Evolutionary conservation across 1,140 invertebrate genomes (phyloP).

Genomic region (Achatina immaculata): DNA sequence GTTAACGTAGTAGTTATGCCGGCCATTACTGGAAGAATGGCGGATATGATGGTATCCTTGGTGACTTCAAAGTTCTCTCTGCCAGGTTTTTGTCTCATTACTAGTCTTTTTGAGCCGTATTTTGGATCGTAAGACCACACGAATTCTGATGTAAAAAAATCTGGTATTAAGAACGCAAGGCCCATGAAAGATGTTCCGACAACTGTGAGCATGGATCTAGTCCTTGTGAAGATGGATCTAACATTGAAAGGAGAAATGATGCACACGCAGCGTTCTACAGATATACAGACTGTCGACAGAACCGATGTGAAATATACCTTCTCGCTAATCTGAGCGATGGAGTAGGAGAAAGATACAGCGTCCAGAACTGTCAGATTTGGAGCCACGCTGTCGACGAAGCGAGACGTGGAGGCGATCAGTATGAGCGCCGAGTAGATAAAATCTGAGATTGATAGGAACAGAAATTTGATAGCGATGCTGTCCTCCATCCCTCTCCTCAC

Average conservation of each 20-base stretch:
- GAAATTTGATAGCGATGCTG: not conserved
- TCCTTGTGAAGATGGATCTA: not conserved
- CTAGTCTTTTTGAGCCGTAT: not conserved
- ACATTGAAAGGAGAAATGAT: not conserved
- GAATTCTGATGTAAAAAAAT: not conserved
- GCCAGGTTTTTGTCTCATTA: not conserved
- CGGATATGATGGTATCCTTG: not conserved
- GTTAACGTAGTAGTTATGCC: not conserved
- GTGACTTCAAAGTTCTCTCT: not conserved
- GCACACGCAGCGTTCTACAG: not conserved
- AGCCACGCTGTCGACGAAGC: not conserved
- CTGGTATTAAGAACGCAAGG: not conserved
- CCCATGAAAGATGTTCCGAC: not conserved
- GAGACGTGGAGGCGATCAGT: not conserved
- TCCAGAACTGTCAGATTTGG: not conserved
- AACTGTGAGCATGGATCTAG: not conserved
- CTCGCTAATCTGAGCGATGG: not conserved
- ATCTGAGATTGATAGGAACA: not conserved
- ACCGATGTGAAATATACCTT: not conserved
- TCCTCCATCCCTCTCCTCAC: not conserved
- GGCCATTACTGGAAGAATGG: not conserved
- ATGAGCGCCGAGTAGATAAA: not conserved
- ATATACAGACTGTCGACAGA: not conserved
- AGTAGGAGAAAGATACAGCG: not conserved
- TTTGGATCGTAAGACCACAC: not conserved